Percentiles rank a stretch among this genome's conserved stretches.
phyloP scores from a whole-genome alignment of 2,797 vertebrate species.

The Galagoides demidoff region DNA sequence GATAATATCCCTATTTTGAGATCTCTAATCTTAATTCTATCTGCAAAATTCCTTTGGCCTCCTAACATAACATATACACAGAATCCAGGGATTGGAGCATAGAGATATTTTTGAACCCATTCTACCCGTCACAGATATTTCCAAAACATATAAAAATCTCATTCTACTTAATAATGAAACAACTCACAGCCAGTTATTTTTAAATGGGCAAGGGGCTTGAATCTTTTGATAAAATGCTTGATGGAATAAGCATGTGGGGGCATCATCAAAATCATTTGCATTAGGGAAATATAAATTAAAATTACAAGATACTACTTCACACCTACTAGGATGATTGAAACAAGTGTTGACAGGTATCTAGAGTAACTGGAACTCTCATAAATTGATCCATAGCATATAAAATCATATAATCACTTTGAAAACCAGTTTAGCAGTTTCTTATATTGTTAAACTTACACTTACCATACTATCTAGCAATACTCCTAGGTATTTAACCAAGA shows the following conservation, averaged over 20 bases:
- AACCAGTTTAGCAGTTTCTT: slow-evolving; percentile 7
- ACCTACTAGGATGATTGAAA: neutral
- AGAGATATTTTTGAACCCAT: neutral
- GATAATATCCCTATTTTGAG: neutral
- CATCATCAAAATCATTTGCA: neutral
- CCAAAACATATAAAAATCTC: neutral
- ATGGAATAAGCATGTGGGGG: neutral
- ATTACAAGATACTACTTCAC: neutral
- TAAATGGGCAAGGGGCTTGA: neutral
- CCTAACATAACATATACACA: neutral
- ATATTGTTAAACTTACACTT: neutral
- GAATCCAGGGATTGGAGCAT: neutral
- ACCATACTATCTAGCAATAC: neutral
- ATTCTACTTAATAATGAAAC: neutral
- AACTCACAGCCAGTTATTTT: neutral
- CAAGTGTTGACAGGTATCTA: neutral
- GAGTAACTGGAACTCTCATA: neutral
- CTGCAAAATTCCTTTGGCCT: slow-evolving; percentile 19
- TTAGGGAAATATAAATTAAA: slow-evolving; percentile 34
- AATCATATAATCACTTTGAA: slow-evolving; percentile 3
- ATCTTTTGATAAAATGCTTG: neutral
- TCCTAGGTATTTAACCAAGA: neutral
- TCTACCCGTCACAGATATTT: neutral
- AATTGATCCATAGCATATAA: neutral
- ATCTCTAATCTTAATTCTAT: neutral